Conservation (phyloP, 2,888 invertebrate species). For the Lobophora halterata region DNA sequence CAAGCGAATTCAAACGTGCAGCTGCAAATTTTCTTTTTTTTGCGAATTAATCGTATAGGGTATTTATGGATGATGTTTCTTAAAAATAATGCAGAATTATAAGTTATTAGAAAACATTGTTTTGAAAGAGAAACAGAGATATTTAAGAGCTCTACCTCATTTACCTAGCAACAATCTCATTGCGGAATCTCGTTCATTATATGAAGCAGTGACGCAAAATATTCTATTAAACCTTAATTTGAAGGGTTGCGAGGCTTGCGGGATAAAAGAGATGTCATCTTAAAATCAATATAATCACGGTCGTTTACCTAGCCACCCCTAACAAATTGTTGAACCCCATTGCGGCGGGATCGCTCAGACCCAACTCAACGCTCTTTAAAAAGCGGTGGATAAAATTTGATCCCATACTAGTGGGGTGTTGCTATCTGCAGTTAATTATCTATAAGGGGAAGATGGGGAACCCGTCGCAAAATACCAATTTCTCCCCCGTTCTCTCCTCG, state of each 20-base stretch:
- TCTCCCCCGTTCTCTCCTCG: slow-evolving; percentile 53
- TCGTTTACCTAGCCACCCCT: slow-evolving; percentile 71
- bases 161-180: too few relatives aligned
- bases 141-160: too few relatives aligned
- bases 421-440: slow-evolving; percentile 79
- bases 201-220: slow-evolving; percentile 10
- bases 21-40: too few relatives aligned
- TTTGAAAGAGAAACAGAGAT: too few relatives aligned
- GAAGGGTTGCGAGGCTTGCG: slow-evolving; percentile 43
- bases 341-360: slow-evolving; percentile 48
- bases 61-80: slow-evolving; percentile 5
- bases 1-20: slow-evolving; percentile 15
- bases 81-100: too few relatives aligned
- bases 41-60: too few relatives aligned
- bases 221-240: slow-evolving; percentile 22
- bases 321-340: slow-evolving; percentile 73
- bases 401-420: slow-evolving; percentile 55
- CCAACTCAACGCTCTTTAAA: slow-evolving; percentile 64
- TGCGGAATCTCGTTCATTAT: not conserved
- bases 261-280: slow-evolving; percentile 54
- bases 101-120: too few relatives aligned
- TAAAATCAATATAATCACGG: slow-evolving; percentile 75
- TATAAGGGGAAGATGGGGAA: slow-evolving; percentile 59
- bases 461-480: slow-evolving; percentile 63
- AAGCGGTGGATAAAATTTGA: slow-evolving; percentile 72